Evolutionary conservation across 2,113 vertebrate genomes (phyloP), one percentile per base, ranked within the genome.

Genomic region (Bucco capensis): DNA sequence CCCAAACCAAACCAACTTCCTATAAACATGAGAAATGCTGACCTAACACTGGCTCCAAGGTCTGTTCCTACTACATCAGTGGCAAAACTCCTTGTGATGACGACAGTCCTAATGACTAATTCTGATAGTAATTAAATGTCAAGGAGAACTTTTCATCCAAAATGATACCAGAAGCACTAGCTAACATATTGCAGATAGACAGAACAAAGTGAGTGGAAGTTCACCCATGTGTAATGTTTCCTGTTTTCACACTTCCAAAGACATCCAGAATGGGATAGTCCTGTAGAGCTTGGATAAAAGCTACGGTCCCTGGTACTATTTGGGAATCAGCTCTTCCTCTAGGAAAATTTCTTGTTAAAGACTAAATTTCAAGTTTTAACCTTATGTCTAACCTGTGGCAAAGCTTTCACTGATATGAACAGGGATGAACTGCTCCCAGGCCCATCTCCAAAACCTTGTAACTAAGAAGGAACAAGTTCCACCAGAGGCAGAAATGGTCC

Each of bases 111-210:
- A 91, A 92, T 67, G 90, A 78, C 76, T 83, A 83, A 86, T 67
- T 66, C 83, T 96, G 92, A 94, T 96, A 94, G 66, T 58, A 80
- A 94, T 72, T 71, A 47, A 47, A 83, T 71, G 51, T 83, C 88
- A 91, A 94, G 88, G 88, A 94, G 92, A 90, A 47, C 76, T 88
- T 94, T 44, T 81, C 64, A 75, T 60, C 60, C 83, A 27, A 70
- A 77, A 83, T 10, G 88, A 95, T 95, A 93, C 22, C 35, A 16
- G 10, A 42, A 90, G 86, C 33, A 71, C 60, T 16, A 10, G 88
- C 64, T 50, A 47, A 80, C 24, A 8, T 42, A 86, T 31, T 64
- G 80, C 82, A 90, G 83, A 87, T 1, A 83, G 65, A 51, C 0
- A 5, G 79, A 85, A 74, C 85, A 65, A 71, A 89, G 33, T 10